Base-by-base conservation (phyloP, 2,888 invertebrate species). In the Conomelus anceps region DNA sequence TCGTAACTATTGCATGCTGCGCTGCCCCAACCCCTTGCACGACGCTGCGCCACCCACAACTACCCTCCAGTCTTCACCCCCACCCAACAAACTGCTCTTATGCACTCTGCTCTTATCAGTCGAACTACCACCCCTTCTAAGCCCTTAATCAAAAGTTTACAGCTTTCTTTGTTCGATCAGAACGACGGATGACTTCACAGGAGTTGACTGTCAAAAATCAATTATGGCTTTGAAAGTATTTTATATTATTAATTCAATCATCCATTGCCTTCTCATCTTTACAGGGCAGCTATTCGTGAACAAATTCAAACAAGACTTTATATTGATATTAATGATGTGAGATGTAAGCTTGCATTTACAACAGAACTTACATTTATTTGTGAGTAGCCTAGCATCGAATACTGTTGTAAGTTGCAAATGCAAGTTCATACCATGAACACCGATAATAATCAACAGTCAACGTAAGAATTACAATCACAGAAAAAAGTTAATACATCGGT, bases 41-140 rank as follows among this genome's bases (percentile, higher is more conserved):
- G 11, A 3, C 88, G 23, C 22, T 22, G 3, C 22, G 23, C 23
- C 88, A 23, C 88, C 88, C 84, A 23, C 23, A 22, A n/a, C n/a
- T 22, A 41, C 22, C 88, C 88, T 41, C 23, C 41, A 17, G 4
- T 84, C 88, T 13, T 63, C 85, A 23, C 88, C 88, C 29, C 34
- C 17, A 13, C 3, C n/a, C 23, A 23, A 11, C 87, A 23, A 23
- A 26, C 87, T 17, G 9, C 88, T 85, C 85, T 84, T 63, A 41
- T 34, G 89, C 87, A 63, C 87, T 86, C 88, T 89, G 63, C 63
- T 88, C 26, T 24, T 87, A 41, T 84, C 88, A 88, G 22, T 88
- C 88, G 88, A 88, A 23, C 84, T 88, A 63, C 63, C 63, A 63
- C 63, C 63, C 63, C n/a, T 63, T 63, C 63, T n/a, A 20, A 63